Percentiles rank a stretch among this genome's conserved stretches.
Conservation (phyloP, 2,888 invertebrate species). For the Anthophora plumipes region DNA sequence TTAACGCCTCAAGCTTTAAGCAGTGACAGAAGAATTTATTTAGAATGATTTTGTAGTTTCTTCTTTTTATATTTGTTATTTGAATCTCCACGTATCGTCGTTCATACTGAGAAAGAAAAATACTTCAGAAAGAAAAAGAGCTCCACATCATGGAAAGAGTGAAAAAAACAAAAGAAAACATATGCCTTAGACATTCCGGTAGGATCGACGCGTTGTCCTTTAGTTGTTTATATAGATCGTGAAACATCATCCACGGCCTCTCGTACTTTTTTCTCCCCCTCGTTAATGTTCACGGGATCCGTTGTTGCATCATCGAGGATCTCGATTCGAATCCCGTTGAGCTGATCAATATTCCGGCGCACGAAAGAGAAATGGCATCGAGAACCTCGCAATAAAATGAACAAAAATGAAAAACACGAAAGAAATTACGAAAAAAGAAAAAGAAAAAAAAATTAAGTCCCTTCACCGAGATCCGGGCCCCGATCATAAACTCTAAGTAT, state of each 20-base stretch:
- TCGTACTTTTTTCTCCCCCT: slow-evolving; percentile 42
- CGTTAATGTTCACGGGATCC: slow-evolving; percentile 22
- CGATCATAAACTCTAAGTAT: slow-evolving; percentile 75
- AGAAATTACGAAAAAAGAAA: not conserved
- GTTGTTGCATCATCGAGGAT: not conserved
- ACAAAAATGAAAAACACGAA: not conserved
- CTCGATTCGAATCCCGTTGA: slow-evolving; percentile 21
- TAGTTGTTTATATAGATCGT: slow-evolving; percentile 26
- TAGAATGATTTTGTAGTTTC: too few species aligned
- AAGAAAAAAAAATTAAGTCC: slow-evolving; percentile 41
- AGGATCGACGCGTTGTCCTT: slow-evolving; percentile 47
- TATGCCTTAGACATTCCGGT: slow-evolving; percentile 70
- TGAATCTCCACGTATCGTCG: slow-evolving; percentile 42
- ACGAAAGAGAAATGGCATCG: slow-evolving; percentile 53
- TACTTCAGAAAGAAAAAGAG: slow-evolving; percentile 1
- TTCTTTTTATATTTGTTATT: not conserved
- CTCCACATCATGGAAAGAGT: slow-evolving; percentile 29
- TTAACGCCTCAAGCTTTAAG: not conserved
- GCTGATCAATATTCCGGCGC: slow-evolving; percentile 18
- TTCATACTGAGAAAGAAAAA: slow-evolving; percentile 5
- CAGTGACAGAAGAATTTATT: not conserved
- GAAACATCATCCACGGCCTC: slow-evolving; percentile 41
- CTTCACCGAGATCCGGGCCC: slow-evolving; percentile 73
- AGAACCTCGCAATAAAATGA: slow-evolving; percentile 68
- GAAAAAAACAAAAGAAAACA: slow-evolving; percentile 16